Percentiles rank a stretch among this genome's conserved stretches.
These are phyloP conservation scores for Trileptium ribeirensis DNA, from an alignment of 2,888 invertebrate species.

Conservation along the genomic window DNA sequence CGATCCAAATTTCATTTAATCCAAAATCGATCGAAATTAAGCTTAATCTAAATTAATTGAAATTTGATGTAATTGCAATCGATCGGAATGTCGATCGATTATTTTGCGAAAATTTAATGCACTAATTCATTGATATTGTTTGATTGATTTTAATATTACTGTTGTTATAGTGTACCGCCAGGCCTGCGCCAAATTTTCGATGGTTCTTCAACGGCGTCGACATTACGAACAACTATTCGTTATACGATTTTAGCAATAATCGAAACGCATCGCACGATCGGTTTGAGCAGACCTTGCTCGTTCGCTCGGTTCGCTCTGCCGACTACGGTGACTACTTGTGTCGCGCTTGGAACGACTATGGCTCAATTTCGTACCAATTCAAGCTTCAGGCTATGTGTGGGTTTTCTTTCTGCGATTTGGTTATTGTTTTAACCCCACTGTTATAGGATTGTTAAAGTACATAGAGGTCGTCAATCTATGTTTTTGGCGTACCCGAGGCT, in stretches of 20 bases:
- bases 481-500: no score
- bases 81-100: no score
- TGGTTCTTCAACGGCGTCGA: conserved; percentile 40
- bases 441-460: no score
- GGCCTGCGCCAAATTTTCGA: conserved; percentile 44
- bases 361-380: conserved; percentile 50
- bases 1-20: no score
- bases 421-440: no score
- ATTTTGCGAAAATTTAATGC: no score
- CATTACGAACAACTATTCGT: not conserved
- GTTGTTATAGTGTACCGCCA: conserved; percentile 41
- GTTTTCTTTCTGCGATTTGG: no score
- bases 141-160: no score
- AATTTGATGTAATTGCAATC: no score
- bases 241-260: not conserved
- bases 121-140: not conserved
- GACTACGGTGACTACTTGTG: conserved; percentile 82
- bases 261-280: conserved; percentile 42
- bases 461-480: no score
- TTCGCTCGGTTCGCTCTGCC: conserved; percentile 66
- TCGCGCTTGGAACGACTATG: conserved; percentile 70
- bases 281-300: conserved; percentile 59
- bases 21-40: no score
- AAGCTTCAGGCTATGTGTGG: conserved; percentile 38
- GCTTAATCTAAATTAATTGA: no score